Percentiles rank a stretch among this genome's conserved stretches.
These are phyloP conservation scores for Morbakka virulenta DNA, from an alignment of 30 jellyfish, hydroid and myxozoan species.

Conservation along the genomic window DNA sequence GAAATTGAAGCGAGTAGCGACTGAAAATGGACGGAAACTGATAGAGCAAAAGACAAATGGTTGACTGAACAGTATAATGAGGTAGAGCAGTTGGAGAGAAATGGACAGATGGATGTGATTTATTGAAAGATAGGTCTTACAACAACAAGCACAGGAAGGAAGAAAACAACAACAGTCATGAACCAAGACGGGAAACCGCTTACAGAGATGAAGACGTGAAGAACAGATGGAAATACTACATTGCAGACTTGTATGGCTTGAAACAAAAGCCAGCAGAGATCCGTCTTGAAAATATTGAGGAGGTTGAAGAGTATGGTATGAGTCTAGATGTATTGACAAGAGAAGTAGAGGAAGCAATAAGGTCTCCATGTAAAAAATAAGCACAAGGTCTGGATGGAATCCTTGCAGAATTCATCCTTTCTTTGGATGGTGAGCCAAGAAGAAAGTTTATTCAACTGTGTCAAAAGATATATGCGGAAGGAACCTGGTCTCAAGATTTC, in stretches of 20 bases:
- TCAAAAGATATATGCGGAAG: not conserved
- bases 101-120: not conserved
- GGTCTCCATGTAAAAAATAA: not conserved
- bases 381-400: not conserved
- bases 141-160: not conserved
- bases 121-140: not conserved
- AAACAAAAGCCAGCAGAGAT: no score
- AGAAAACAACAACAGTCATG: not conserved
- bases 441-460: not conserved
- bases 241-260: no score
- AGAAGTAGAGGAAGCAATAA: not conserved
- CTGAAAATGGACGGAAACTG: no score
- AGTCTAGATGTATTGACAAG: not conserved
- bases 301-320: no score
- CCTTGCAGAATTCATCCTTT: not conserved
- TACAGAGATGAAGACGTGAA: not conserved
- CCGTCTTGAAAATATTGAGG: no score
- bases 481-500: not conserved
- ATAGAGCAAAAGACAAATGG: not conserved
- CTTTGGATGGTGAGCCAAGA: not conserved
- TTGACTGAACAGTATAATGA: not conserved
- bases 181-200: not conserved
- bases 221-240: not conserved
- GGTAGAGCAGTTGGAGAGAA: not conserved
- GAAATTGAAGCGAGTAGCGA: no score